A percentile compares a stretch with the other conserved stretches of the same genome.
Conservation (phyloP, 1,140 invertebrate species). For the Drosophila repleta region DNA sequence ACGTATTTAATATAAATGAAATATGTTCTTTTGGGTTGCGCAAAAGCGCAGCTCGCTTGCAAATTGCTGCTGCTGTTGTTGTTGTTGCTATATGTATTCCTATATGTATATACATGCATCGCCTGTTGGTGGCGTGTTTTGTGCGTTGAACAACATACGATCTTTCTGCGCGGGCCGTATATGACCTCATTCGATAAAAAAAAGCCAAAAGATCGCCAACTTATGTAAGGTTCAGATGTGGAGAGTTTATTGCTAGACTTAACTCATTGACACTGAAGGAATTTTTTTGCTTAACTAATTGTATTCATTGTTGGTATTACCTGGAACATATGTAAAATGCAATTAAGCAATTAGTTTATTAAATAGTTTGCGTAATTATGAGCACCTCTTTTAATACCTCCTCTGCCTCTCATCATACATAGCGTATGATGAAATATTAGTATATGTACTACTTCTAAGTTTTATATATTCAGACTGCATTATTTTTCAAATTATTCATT, state of each 20-base stretch:
- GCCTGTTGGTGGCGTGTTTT: constrained; percentile 3
- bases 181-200: constrained; percentile 20
- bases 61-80: background rate
- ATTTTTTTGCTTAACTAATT: background rate
- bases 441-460: too few relatives aligned
- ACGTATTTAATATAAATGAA: constrained; percentile 3
- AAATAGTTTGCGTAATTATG: too few relatives aligned
- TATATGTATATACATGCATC: constrained; percentile 5
- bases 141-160: background rate
- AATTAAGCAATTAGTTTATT: too few relatives aligned
- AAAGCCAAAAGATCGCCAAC: background rate
- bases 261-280: too few relatives aligned
- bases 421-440: too few relatives aligned
- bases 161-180: background rate
- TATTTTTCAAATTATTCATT: too few relatives aligned
- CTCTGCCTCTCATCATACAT: too few relatives aligned
- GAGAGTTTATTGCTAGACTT: too few relatives aligned
- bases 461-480: too few relatives aligned
- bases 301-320: background rate
- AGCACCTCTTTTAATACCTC: too few relatives aligned
- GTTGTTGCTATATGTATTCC: constrained; percentile 12
- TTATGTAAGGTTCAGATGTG: too few relatives aligned
- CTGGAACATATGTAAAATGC: too few relatives aligned
- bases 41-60: constrained; percentile 4
- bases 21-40: constrained; percentile 31